phyloP scores from a whole-genome alignment of 2,113 vertebrate species.

The Picathartes gymnocephalus region DNA sequence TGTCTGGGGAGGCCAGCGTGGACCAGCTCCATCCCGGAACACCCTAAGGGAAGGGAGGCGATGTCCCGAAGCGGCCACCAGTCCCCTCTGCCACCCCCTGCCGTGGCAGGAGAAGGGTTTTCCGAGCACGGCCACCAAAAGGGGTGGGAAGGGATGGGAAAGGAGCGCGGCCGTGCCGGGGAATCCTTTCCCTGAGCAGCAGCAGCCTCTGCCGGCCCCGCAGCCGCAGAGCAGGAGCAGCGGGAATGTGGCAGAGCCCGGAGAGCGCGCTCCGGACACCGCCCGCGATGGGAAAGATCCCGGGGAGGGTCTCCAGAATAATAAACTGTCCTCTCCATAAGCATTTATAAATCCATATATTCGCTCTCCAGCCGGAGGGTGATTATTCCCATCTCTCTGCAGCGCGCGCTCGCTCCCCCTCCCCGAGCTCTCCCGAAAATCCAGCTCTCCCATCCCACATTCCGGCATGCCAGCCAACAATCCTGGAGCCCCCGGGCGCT shows the following conservation, averaged over 20 bases:
- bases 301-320: accelerated
- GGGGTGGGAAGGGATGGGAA: neutral
- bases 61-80: accelerated
- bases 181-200: neutral
- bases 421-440: accelerated
- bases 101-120: neutral
- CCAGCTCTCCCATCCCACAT: accelerated
- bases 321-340: accelerated
- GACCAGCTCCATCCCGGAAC: neutral
- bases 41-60: accelerated
- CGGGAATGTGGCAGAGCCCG: accelerated
- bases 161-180: accelerated
- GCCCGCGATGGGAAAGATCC: accelerated
- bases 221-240: neutral
- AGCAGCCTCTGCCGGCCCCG: conserved; percentile 46
- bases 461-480: accelerated
- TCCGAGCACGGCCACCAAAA: accelerated
- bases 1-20: neutral
- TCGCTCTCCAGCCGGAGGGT: accelerated
- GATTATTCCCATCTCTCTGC: neutral
- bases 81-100: neutral
- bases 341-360: accelerated
- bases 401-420: accelerated
- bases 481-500: accelerated
- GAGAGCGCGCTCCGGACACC: neutral